phyloP scores from a whole-genome alignment of 2,113 vertebrate species.

The Psittacula cyanocephala region DNA sequence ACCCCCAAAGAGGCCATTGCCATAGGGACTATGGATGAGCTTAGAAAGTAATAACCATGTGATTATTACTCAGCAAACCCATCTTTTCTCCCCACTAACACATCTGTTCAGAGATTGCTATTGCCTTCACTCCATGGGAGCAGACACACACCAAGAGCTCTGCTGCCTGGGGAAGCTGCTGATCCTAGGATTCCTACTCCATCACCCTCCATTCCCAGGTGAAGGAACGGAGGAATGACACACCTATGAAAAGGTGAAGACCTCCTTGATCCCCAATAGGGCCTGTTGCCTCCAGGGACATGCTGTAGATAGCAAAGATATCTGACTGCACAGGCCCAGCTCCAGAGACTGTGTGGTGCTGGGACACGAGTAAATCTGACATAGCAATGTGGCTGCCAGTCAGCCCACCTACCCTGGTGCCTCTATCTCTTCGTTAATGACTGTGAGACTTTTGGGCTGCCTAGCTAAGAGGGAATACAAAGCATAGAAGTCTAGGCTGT shows the following conservation, averaged over 20 bases:
- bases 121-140: background rate
- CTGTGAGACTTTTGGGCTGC: background rate
- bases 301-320: background rate
- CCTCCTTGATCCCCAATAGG: background rate
- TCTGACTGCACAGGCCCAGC: background rate
- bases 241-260: background rate
- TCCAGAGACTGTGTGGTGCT: background rate
- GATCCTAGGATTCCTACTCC: background rate
- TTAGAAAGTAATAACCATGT: conserved; percentile 40
- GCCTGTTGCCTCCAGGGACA: background rate
- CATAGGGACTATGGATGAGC: conserved; percentile 24
- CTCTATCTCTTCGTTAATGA: background rate
- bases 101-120: conserved; percentile 4
- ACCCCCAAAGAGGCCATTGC: conserved; percentile 27
- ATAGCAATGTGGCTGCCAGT: background rate
- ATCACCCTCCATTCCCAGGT: background rate
- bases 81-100: background rate
- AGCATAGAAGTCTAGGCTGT: background rate
- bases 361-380: background rate
- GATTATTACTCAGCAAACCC: conserved; percentile 30
- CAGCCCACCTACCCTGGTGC: background rate
- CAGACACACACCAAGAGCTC: background rate
- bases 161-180: background rate
- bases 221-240: background rate
- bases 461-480: background rate